A percentile compares a stretch with the other conserved stretches of the same genome.
phyloP scores from a whole-genome alignment of 2,113 vertebrate genomes.

The Cromileptes altivelis region DNA sequence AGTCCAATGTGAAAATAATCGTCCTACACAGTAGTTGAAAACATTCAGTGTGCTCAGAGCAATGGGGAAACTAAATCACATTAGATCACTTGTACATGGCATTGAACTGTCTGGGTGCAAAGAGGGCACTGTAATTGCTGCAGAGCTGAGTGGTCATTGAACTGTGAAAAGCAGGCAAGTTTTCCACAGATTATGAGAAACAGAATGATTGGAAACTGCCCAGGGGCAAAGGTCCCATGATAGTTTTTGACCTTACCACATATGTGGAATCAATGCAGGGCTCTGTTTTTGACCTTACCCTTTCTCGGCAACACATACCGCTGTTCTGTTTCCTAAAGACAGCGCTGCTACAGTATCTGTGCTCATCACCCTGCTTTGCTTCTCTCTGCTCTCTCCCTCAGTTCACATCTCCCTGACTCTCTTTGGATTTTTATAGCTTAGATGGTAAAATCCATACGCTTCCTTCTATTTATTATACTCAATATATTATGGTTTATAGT shows the following conservation, averaged over 20 bases:
- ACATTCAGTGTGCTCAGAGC: slow-evolving; percentile 19
- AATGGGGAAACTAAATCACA: slow-evolving; percentile 37
- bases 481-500: neutral
- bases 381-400: neutral
- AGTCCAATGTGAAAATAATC: neutral
- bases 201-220: slow-evolving; percentile 70
- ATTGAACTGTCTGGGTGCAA: slow-evolving; percentile 64
- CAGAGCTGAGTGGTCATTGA: slow-evolving; percentile 70
- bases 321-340: slow-evolving; percentile 38
- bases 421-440: neutral
- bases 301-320: slow-evolving; percentile 31
- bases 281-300: slow-evolving; percentile 69
- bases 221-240: slow-evolving; percentile 73
- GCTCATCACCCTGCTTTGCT: neutral
- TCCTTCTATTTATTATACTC: neutral
- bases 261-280: slow-evolving; percentile 73
- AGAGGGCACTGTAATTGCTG: slow-evolving; percentile 68
- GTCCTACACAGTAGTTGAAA: fast-evolving
- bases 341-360: neutral
- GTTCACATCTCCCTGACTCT: slow-evolving; percentile 6
- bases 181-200: slow-evolving; percentile 78
- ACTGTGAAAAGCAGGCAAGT: slow-evolving; percentile 69
- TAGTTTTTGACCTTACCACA: slow-evolving; percentile 68
- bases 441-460: neutral
- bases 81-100: slow-evolving; percentile 75